Conservation (phyloP, 2,888 invertebrate species). For the Parnassius mnemosyne region DNA sequence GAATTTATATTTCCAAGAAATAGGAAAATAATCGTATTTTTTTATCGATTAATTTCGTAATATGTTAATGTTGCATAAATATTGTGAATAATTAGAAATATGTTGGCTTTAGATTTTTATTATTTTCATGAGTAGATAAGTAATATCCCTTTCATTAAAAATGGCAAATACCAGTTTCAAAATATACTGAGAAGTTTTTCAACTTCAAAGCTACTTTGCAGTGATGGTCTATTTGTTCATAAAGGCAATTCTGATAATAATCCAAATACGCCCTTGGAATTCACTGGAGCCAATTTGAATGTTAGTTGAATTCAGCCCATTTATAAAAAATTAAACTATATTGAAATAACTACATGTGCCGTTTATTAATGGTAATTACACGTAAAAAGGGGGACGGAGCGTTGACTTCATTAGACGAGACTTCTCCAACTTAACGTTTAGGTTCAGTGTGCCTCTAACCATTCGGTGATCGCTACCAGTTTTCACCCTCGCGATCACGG, state of each 20-base stretch:
- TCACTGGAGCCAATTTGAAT: conserved; percentile 61
- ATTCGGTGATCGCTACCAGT: too few species aligned
- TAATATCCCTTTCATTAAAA: not conserved
- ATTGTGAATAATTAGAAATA: conserved; percentile 14
- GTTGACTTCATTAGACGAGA: too few species aligned
- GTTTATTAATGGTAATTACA: too few species aligned
- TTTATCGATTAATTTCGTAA: not conserved
- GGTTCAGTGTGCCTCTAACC: too few species aligned
- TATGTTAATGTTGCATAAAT: conserved; percentile 15
- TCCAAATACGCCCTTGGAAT: conserved; percentile 57
- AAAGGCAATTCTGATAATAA: conserved; percentile 58
- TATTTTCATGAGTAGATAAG: not conserved
- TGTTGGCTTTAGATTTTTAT: not conserved
- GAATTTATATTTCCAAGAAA: too few species aligned
- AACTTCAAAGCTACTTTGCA: conserved; percentile 41
- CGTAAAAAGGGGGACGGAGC: too few species aligned
- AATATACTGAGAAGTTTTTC: conserved; percentile 40
- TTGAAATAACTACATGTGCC: too few species aligned
- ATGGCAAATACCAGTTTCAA: conserved; percentile 6
- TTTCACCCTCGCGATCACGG: too few species aligned
- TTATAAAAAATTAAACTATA: not conserved
- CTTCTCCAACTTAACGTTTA: too few species aligned
- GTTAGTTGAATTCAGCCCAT: conserved; percentile 36
- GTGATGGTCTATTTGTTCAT: conserved; percentile 57
- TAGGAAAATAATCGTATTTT: too few species aligned